phyloP scores from a whole-genome alignment of 2,797 vertebrate genomes.

The Gallinago stenura region DNA sequence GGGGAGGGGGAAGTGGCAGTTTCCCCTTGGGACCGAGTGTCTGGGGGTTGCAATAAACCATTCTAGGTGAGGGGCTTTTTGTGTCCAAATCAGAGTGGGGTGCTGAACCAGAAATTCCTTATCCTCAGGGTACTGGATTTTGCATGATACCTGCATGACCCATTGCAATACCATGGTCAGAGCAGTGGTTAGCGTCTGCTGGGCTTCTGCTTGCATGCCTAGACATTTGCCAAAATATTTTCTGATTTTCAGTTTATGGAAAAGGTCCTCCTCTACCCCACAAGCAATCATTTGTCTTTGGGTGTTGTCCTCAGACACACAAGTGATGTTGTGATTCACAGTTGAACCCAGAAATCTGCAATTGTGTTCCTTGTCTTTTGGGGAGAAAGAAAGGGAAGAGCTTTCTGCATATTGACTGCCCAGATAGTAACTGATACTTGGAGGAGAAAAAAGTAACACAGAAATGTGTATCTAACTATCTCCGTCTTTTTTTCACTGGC shows the following conservation, averaged over 20 bases:
- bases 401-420: not conserved
- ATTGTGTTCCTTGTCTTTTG: not conserved
- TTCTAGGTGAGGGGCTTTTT: not conserved
- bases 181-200: not conserved
- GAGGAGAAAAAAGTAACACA: too few species aligned
- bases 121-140: not conserved
- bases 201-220: not conserved
- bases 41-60: not conserved
- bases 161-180: not conserved
- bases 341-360: not conserved
- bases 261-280: not conserved
- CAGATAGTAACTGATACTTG: not conserved
- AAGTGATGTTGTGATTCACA: not conserved
- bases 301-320: not conserved
- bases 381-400: not conserved
- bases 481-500: not conserved
- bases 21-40: not conserved
- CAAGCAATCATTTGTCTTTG: not conserved
- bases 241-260: not conserved
- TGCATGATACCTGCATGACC: not conserved
- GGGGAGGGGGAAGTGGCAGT: not conserved
- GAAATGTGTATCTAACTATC: not conserved
- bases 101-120: not conserved
- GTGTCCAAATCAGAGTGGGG: not conserved
- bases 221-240: not conserved